Conservation (phyloP, 2,797 vertebrate species). For the Gastrophryne carolinensis region DNA sequence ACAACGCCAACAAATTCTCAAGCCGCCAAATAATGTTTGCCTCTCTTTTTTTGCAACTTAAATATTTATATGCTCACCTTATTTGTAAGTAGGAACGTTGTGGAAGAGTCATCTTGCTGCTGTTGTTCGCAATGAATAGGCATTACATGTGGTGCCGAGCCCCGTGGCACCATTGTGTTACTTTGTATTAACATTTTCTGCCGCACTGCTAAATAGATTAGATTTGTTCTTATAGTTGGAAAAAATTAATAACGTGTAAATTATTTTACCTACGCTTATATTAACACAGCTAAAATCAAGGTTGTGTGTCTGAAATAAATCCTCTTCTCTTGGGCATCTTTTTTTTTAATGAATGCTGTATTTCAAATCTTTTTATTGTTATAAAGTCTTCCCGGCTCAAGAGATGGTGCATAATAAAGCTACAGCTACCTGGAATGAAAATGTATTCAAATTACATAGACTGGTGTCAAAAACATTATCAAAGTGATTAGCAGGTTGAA, state of each 20-base stretch:
- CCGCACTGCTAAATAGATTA: conserved; percentile 22
- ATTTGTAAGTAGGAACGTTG: conserved; percentile 17
- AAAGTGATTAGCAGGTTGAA: no score
- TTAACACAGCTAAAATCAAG: conserved; percentile 27
- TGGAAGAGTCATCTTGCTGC: background rate
- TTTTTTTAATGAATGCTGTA: conserved; percentile 27
- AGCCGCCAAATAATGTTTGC: background rate
- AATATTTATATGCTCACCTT: conserved; percentile 7
- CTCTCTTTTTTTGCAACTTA: background rate
- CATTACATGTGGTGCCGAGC: conserved; percentile 22
- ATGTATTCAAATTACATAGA: conserved; percentile 11
- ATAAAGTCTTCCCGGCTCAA: background rate
- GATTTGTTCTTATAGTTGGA: conserved; percentile 22
- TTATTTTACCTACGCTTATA: conserved; percentile 22
- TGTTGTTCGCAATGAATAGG: background rate
- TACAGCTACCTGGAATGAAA: background rate
- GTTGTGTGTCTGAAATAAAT: conserved; percentile 25
- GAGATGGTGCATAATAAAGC: conserved; percentile 22
- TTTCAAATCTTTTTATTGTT: conserved; percentile 26
- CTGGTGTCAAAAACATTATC: no score
- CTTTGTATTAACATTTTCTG: conserved; percentile 30
- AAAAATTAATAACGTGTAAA: conserved; percentile 23
- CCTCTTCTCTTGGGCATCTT: background rate
- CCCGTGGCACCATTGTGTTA: conserved; percentile 5
- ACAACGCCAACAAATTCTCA: background rate